Conservation (phyloP, 2,797 vertebrate genomes). For the Karalla daura region DNA sequence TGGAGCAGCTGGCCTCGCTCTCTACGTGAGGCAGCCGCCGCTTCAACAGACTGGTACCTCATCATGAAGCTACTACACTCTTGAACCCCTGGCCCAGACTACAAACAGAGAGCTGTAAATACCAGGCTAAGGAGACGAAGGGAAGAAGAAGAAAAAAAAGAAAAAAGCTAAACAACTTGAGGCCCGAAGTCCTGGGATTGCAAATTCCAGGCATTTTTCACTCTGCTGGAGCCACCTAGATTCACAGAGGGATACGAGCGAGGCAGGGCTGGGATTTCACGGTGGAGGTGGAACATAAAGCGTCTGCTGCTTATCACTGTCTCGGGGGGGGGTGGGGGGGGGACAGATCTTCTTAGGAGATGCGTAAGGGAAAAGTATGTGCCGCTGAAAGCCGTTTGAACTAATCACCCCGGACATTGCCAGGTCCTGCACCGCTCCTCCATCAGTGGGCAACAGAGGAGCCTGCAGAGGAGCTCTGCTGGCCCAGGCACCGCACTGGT, state of each 20-base stretch:
- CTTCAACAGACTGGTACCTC: constrained; percentile 19
- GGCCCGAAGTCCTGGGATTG: constrained; percentile 80
- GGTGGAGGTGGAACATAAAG: constrained; percentile 56
- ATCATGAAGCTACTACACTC: constrained; percentile 24
- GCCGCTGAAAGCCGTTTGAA: constrained; percentile 31
- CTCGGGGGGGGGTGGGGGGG: too few relatives aligned
- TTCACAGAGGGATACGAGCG: constrained; percentile 66
- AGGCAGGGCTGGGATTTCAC: constrained; percentile 68
- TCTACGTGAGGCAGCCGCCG: neutral
- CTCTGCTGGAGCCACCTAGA: constrained; percentile 76
- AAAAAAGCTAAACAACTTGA: constrained; percentile 77
- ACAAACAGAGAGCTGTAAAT: constrained; percentile 69
- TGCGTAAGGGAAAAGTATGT: constrained; percentile 30
- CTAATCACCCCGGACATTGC: constrained; percentile 41
- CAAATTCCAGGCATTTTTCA: constrained; percentile 85
- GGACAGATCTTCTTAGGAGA: constrained; percentile 33
- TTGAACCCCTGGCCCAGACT: constrained; percentile 52
- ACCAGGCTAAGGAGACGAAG: constrained; percentile 56
- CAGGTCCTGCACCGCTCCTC: constrained; percentile 32
- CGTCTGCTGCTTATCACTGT: constrained; percentile 48
- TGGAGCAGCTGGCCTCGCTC: neutral
- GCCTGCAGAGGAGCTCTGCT: constrained; percentile 40
- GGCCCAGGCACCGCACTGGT: constrained; percentile 41
- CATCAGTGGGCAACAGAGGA: constrained; percentile 45
- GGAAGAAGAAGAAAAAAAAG: constrained; percentile 49